phyloP scores from a whole-genome alignment of 2,888 invertebrate genomes.

The Ceraclea dissimilis region DNA sequence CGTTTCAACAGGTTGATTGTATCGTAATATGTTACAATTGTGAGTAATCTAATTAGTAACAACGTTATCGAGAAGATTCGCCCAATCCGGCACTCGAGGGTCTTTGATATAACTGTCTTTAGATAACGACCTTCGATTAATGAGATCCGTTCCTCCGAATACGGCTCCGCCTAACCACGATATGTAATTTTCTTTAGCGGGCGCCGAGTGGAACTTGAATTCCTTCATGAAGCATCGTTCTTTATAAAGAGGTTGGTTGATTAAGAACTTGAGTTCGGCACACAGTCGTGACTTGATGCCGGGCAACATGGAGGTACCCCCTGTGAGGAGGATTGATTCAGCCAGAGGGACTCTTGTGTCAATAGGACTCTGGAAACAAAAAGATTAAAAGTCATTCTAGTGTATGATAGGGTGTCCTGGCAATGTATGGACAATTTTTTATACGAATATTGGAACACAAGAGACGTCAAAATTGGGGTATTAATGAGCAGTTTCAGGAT shows the following conservation, averaged over 20 bases:
- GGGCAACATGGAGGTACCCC: conserved; percentile 76
- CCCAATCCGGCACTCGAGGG: conserved; percentile 77
- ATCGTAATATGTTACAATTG: too few relatives aligned
- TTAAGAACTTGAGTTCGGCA: conserved; percentile 62
- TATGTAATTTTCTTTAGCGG: conserved; percentile 72
- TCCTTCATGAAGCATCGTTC: conserved; percentile 52
- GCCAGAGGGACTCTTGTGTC: conserved; percentile 73
- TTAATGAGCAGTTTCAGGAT: too few relatives aligned
- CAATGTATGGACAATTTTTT: too few relatives aligned
- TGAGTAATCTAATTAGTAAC: conserved; percentile 30
- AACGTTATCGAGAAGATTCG: conserved; percentile 54
- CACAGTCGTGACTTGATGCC: conserved; percentile 77
- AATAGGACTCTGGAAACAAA: conserved; percentile 58
- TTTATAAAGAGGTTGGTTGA: conserved; percentile 55
- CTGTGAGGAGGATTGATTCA: conserved; percentile 77
- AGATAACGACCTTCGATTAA: conserved; percentile 61
- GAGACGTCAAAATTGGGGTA: too few relatives aligned
- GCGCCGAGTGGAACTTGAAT: conserved; percentile 75
- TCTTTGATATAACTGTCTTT: conserved; percentile 67
- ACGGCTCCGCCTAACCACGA: conserved; percentile 77
- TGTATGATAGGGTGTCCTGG: too few relatives aligned
- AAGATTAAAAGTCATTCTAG: neutral
- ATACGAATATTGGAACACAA: too few relatives aligned
- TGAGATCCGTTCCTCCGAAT: conserved; percentile 62
- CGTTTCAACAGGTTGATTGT: too few relatives aligned